Conservation (phyloP, 2,113 vertebrate genomes). For the Daphoenositta chrysoptera region DNA sequence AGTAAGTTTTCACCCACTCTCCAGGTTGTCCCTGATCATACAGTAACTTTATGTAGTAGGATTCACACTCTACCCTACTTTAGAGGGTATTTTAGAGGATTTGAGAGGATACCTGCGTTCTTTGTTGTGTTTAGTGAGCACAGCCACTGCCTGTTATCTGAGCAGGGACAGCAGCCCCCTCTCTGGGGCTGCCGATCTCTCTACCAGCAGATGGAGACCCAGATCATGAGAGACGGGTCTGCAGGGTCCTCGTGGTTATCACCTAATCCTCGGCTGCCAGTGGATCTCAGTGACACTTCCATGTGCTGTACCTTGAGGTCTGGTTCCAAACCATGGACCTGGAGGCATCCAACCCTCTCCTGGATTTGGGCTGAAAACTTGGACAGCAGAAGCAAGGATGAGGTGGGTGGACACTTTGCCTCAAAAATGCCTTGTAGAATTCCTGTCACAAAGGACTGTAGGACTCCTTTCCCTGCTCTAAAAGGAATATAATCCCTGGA, state of each 20-base stretch:
- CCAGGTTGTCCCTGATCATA: neutral
- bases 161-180: neutral
- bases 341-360: neutral
- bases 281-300: neutral
- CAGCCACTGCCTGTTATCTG: rapidly evolving
- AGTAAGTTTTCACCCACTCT: neutral
- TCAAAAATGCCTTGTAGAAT: neutral
- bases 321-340: neutral
- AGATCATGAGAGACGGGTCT: neutral
- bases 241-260: neutral
- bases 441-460: neutral
- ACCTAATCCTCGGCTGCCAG: neutral
- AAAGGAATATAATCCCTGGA: neutral
- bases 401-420: neutral
- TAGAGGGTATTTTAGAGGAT: rapidly evolving
- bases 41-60: neutral
- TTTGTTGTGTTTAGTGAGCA: neutral
- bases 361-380: neutral
- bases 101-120: rapidly evolving
- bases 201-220: slow-evolving; percentile 43
- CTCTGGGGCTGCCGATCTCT: neutral
- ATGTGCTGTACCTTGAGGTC: neutral
- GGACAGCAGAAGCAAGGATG: neutral
- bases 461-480: neutral
- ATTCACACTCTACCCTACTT: neutral